Evolutionary conservation across 1,140 invertebrate genomes (phyloP).

Genomic region (Sitobion miscanthi): DNA sequence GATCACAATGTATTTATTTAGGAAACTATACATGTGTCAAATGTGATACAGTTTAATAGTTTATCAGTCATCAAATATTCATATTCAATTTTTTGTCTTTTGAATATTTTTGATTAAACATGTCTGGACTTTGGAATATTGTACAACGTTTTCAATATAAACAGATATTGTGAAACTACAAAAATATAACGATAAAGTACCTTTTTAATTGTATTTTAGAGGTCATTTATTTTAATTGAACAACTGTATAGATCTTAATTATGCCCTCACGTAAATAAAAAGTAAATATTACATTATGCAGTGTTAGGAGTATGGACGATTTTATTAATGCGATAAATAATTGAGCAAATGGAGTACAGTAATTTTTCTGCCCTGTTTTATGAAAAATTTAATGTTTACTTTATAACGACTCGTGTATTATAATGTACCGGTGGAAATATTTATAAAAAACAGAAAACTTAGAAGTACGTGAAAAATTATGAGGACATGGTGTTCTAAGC

Average conservation of each 20-base stretch:
- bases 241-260: neutral
- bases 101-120: neutral
- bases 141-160: neutral
- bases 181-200: neutral
- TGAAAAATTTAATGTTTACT: neutral
- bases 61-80: neutral
- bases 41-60: neutral
- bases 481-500: neutral
- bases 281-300: neutral
- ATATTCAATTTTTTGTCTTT: neutral
- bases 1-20: neutral
- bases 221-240: neutral
- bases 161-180: neutral
- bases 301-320: neutral
- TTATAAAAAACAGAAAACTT: neutral
- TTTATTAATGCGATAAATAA: neutral
- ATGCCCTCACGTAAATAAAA: neutral
- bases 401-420: neutral
- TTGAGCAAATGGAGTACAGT: neutral
- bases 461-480: neutral
- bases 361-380: neutral
- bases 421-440: no score
- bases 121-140: neutral
- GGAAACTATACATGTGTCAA: neutral
- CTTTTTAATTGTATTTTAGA: neutral